Conservation (phyloP, 2,113 vertebrate species). For the Diphyllodes magnificus region DNA sequence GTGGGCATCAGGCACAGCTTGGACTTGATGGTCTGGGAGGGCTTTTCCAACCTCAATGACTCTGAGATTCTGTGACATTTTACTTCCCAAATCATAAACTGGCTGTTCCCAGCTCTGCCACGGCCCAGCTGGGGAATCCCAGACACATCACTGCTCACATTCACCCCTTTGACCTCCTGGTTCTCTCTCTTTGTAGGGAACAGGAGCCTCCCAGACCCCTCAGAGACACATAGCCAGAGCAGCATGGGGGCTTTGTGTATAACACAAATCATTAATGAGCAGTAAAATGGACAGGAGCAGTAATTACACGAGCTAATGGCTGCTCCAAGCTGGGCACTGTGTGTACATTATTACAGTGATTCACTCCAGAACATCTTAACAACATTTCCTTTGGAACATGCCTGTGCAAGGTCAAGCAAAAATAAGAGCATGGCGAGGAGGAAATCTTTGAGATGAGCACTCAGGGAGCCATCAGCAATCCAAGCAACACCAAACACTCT, state of each 20-base stretch:
- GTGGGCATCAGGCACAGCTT: rapidly evolving
- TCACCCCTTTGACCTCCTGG: not conserved
- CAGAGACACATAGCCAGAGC: not conserved
- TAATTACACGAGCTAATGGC: not conserved
- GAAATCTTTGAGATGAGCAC: not conserved
- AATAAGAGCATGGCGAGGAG: not conserved
- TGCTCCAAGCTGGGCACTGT: not conserved
- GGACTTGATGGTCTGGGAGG: rapidly evolving
- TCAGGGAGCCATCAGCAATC: not conserved
- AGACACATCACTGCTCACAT: rapidly evolving
- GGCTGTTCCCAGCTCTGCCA: not conserved
- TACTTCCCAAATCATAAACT: not conserved
- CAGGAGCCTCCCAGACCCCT: not conserved
- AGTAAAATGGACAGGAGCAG: not conserved
- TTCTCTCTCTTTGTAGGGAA: not conserved
- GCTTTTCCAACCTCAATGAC: rapidly evolving
- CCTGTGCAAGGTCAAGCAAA: conserved; percentile 14
- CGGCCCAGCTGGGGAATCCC: not conserved
- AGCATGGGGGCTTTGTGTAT: not conserved
- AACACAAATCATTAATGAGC: not conserved
- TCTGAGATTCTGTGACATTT: not conserved
- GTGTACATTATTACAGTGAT: not conserved
- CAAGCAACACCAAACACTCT: not conserved
- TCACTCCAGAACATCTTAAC: not conserved
- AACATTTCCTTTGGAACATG: not conserved